Evolutionary conservation across 2,888 invertebrate species (phyloP).

Genomic region (Ephialtes manifestator): DNA sequence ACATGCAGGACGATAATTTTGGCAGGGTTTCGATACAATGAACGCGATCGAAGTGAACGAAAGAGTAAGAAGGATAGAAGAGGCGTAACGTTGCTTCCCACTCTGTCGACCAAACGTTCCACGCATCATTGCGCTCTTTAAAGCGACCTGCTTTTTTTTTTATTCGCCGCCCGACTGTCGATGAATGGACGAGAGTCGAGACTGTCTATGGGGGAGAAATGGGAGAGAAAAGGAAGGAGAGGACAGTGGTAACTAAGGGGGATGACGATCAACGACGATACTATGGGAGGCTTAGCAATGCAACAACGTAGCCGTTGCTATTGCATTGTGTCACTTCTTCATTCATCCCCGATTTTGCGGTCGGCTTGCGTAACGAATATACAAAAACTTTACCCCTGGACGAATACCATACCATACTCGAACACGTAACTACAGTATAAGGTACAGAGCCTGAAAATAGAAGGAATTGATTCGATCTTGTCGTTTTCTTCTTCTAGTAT

Average conservation of each 20-base stretch:
- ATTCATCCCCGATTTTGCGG: conserved; percentile 86
- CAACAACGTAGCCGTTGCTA: conserved; percentile 67
- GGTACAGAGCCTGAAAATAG: conserved; percentile 19
- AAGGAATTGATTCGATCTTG: conserved; percentile 52
- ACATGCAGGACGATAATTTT: conserved; percentile 78
- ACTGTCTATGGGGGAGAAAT: conserved; percentile 45
- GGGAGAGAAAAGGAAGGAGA: conserved; percentile 63
- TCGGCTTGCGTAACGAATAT: conserved; percentile 85
- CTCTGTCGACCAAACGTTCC: conserved; percentile 70
- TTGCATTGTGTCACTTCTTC: conserved; percentile 85
- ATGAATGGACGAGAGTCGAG: conserved; percentile 79
- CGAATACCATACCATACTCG: conserved; percentile 56
- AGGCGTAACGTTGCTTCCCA: conserved; percentile 56
- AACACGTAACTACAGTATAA: conserved; percentile 18
- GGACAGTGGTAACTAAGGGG: conserved; percentile 66
- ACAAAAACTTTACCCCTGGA: conserved; percentile 72
- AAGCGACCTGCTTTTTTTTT: conserved; percentile 82
- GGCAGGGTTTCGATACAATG: conserved; percentile 78
- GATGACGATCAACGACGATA: conserved; percentile 71
- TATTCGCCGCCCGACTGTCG: conserved; percentile 72
- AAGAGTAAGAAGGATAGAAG: conserved; percentile 26
- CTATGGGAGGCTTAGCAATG: conserved; percentile 63
- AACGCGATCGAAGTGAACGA: conserved; percentile 52
- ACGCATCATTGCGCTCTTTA: conserved; percentile 85
- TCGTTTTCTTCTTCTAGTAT: conserved; percentile 20